Evolutionary conservation across 2,113 vertebrate genomes (phyloP).

Genomic region (Hyla sarda): DNA sequence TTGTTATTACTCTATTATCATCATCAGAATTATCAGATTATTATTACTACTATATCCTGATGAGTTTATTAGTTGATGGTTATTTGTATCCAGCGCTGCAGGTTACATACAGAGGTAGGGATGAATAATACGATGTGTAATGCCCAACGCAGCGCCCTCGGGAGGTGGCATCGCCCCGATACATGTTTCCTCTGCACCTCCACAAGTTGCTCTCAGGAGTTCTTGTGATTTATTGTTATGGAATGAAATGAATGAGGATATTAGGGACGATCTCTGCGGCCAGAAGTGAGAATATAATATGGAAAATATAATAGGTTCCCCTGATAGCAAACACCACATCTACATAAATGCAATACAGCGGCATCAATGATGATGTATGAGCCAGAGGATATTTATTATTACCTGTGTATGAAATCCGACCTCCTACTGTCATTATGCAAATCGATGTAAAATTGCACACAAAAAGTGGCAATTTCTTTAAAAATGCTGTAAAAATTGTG

Average conservation of each 20-base stretch:
- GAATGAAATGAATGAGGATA: not conserved
- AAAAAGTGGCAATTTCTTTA: too few relatives aligned
- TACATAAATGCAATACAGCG: not conserved
- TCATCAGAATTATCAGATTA: too few relatives aligned
- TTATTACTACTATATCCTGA: too few relatives aligned
- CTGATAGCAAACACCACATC: not conserved
- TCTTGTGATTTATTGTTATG: constrained; percentile 10
- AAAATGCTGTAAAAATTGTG: too few relatives aligned
- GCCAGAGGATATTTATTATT: not conserved
- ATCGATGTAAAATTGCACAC: too few relatives aligned
- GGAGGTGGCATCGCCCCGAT: not conserved
- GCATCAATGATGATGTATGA: not conserved
- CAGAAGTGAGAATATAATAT: not conserved
- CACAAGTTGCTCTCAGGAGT: not conserved
- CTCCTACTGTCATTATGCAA: too few relatives aligned
- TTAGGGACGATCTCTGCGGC: not conserved
- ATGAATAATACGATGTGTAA: too few relatives aligned
- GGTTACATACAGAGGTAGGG: too few relatives aligned
- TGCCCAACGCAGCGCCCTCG: not conserved
- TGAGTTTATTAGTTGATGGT: too few relatives aligned
- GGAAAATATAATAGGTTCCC: constrained; percentile 29
- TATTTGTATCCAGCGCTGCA: too few relatives aligned
- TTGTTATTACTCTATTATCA: too few relatives aligned
- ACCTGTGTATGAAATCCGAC: not conserved
- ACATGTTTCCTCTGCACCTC: not conserved